A percentile compares a stretch with the other conserved stretches of the same genome.
Evolutionary conservation across 2,888 invertebrate genomes (phyloP).

Genomic region (Cheilosia pagana): DNA sequence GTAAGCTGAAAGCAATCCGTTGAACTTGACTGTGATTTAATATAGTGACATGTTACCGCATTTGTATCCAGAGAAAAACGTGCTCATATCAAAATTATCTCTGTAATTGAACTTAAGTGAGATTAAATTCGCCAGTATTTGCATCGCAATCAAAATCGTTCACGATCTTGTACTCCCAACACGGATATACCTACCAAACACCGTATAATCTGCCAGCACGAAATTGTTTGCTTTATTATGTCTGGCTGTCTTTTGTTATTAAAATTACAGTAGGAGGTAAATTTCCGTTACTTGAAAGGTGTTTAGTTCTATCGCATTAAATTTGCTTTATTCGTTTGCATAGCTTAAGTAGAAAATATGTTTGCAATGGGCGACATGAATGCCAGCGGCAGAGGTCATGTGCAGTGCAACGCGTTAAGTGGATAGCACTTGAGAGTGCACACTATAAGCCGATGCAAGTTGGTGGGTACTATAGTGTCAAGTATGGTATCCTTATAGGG

Average conservation of each 20-base stretch:
- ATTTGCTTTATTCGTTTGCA: conserved; percentile 23
- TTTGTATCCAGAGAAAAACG: too few species aligned
- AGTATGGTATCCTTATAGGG: too few species aligned
- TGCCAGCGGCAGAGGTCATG: neutral
- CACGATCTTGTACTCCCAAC: conserved; percentile 33
- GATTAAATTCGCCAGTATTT: conserved; percentile 57
- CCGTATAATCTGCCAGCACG: conserved; percentile 9
- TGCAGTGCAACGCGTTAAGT: too few species aligned
- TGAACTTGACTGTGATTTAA: too few species aligned
- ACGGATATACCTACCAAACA: neutral
- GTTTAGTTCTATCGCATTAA: conserved; percentile 25
- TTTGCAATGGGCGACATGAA: neutral
- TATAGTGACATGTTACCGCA: too few species aligned
- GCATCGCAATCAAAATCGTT: conserved; percentile 44
- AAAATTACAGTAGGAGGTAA: conserved; percentile 43
- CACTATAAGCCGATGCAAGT: too few species aligned
- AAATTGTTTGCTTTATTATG: conserved; percentile 40
- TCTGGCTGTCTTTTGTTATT: conserved; percentile 44
- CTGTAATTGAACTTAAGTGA: conserved; percentile 69
- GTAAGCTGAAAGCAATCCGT: too few species aligned
- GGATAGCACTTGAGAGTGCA: too few species aligned
- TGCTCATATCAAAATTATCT: conserved; percentile 32
- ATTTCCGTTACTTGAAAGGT: conserved; percentile 48
- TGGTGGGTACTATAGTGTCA: too few species aligned
- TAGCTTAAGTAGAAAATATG: neutral